Evolutionary conservation across 2,113 vertebrate species (phyloP), one percentile per base, ranked within the genome.

Genomic region (Myotis yumanensis): DNA sequence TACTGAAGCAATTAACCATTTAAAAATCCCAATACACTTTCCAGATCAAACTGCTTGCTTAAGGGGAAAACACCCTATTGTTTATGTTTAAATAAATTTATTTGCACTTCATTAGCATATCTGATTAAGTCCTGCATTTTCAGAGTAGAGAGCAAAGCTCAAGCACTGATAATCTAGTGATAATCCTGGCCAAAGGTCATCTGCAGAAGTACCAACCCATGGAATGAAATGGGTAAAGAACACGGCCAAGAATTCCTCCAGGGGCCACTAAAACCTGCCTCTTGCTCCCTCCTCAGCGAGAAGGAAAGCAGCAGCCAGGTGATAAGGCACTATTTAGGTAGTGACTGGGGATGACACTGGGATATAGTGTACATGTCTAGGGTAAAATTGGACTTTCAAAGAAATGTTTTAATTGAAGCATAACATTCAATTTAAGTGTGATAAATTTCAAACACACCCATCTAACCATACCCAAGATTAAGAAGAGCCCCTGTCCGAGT

Each of bases 11-110:
- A 82, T 52, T 64, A 40, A 64, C 30, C 43, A n/a, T 22, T 46
- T 66, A 86, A 73, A 73, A 84, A 88, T 73, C 48, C 54, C 48
- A 87, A 48, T 11, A 64, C 5, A 28, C 23, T 89, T 81, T 82
- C 15, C 52, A 92, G 86, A 89, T 83, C 64, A 66, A 89, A 89
- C 16, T 91, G 73, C 18, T 80, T 59, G n/a, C 25, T 64, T 54
- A 23, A 57, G 30, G 35, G 35, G 9, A 0, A 3, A 9, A 28
- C 6, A 2, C 8, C 20, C 8, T 48, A 48, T 20, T 30, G 73
- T 84, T 85, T 89, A 35, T 35, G 25, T 77, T 79, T 68, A 86
- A 66, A 83, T 68, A 86, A 51, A 83, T 46, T 76, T 22, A 64
- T 54, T 66, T 94, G 23, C 37, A 86, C 79, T 91, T 89, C 46